Evolutionary conservation across 2,888 invertebrate species (phyloP).

Genomic region (Megamerina dolium): DNA sequence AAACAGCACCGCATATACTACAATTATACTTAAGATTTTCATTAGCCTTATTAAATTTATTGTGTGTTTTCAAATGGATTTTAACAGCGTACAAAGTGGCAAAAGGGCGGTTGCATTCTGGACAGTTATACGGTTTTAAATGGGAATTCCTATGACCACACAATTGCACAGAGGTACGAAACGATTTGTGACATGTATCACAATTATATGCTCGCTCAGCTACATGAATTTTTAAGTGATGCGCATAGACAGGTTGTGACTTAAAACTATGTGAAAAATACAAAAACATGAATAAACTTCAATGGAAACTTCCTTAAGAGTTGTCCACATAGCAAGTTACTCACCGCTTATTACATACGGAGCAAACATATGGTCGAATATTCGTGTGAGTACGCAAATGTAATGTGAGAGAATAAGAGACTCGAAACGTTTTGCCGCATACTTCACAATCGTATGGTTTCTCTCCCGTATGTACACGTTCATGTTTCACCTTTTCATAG

Average conservation of each 20-base stretch:
- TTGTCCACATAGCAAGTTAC: constrained; percentile 1
- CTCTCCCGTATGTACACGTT: constrained; percentile 76
- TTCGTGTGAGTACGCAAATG: constrained; percentile 78
- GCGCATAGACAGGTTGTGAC: constrained; percentile 72
- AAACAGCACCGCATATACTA: constrained; percentile 67
- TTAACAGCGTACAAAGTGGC: constrained; percentile 72
- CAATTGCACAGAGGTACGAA: constrained; percentile 73
- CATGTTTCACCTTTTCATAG: constrained; percentile 78
- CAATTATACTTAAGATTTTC: constrained; percentile 64
- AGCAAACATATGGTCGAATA: constrained; percentile 68
- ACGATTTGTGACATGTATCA: constrained; percentile 69
- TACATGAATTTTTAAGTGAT: constrained; percentile 69
- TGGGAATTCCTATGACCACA: constrained; percentile 77
- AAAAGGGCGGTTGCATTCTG: constrained; percentile 71
- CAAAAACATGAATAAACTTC: not conserved
- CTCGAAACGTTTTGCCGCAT: constrained; percentile 74
- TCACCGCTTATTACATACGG: constrained; percentile 60
- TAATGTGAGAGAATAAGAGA: constrained; percentile 71
- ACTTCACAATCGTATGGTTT: constrained; percentile 74
- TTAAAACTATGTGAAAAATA: constrained; percentile 59
- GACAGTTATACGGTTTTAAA: constrained; percentile 72
- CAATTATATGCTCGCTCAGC: constrained; percentile 71
- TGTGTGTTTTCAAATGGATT: constrained; percentile 69
- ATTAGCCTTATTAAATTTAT: constrained; percentile 53
- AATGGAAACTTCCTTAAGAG: too few relatives aligned